Conservation (phyloP, 2,888 invertebrate species). For the Rhorus exstirpatorius region DNA sequence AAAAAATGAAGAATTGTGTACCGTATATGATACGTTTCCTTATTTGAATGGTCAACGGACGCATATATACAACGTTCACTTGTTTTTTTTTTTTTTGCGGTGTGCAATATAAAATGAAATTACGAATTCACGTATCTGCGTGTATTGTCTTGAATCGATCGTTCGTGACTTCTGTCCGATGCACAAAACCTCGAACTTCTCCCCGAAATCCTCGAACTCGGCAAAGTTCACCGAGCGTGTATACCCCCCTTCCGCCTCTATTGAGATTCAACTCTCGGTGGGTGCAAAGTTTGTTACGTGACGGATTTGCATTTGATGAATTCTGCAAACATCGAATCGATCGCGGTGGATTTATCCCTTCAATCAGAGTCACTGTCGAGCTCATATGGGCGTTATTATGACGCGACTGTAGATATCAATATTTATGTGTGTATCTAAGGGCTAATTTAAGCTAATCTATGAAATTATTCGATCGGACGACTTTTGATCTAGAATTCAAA, state of each 20-base stretch:
- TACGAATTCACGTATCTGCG: too few relatives aligned
- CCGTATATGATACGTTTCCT: background rate
- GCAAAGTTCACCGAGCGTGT: constrained; percentile 41
- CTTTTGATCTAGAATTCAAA: too few relatives aligned
- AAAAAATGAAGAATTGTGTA: too few relatives aligned
- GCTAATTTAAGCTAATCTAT: too few relatives aligned
- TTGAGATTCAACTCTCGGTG: constrained; percentile 64
- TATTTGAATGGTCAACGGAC: background rate
- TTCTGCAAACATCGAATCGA: constrained; percentile 67
- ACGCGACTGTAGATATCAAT: background rate
- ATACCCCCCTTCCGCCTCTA: background rate
- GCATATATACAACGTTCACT: too few relatives aligned
- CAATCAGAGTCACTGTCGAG: constrained; percentile 26
- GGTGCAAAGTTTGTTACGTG: constrained; percentile 69
- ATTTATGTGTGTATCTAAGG: background rate
- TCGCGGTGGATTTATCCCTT: constrained; percentile 52
- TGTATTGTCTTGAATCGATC: constrained; percentile 53
- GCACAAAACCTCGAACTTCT: constrained; percentile 36
- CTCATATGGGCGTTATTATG: constrained; percentile 15
- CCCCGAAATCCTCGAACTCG: constrained; percentile 10
- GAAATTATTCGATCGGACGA: too few relatives aligned
- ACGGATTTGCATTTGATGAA: constrained; percentile 69
- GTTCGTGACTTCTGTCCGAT: constrained; percentile 52
- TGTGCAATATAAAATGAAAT: background rate
- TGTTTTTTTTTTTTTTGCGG: too few relatives aligned